Percentiles rank a stretch among this genome's conserved stretches.
Evolutionary conservation across 2,888 invertebrate genomes (phyloP).

Genomic region (Odontocolon sp.): DNA sequence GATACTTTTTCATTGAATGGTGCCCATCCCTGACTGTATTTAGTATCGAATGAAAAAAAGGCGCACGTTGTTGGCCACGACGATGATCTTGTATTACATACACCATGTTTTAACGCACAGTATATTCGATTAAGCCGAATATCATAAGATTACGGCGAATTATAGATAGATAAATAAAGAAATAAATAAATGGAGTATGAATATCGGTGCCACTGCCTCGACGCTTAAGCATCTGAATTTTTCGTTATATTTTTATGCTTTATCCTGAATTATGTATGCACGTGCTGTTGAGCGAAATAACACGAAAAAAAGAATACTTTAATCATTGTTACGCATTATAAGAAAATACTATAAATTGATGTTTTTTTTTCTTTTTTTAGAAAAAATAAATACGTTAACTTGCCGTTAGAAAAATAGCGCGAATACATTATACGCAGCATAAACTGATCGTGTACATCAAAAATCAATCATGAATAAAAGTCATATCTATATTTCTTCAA

Average conservation of each 20-base stretch:
- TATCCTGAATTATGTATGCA: too few species aligned
- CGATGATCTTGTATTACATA: conserved; percentile 12
- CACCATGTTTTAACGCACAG: conserved; percentile 42
- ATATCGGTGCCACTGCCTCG: background rate
- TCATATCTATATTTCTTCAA: conserved; percentile 50
- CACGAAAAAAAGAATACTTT: background rate
- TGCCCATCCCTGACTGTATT: too few species aligned
- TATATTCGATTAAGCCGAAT: conserved; percentile 32
- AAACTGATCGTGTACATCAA: conserved; percentile 27
- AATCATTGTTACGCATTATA: background rate
- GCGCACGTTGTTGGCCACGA: conserved; percentile 5
- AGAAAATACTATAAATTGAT: background rate
- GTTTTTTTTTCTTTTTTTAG: too few species aligned
- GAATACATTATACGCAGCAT: conserved; percentile 1
- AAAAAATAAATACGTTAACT: background rate
- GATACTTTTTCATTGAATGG: too few species aligned
- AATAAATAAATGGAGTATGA: conserved; percentile 25
- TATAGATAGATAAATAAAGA: conserved; percentile 28
- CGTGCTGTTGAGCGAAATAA: too few species aligned
- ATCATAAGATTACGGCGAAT: conserved; percentile 17
- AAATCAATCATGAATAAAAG: conserved; percentile 38
- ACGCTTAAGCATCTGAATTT: too few species aligned
- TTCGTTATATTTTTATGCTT: too few species aligned
- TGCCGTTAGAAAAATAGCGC: conserved; percentile 16
- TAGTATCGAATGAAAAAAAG: too few species aligned